Conservation (phyloP, 2,113 vertebrate genomes). For the Sula dactylatra region DNA sequence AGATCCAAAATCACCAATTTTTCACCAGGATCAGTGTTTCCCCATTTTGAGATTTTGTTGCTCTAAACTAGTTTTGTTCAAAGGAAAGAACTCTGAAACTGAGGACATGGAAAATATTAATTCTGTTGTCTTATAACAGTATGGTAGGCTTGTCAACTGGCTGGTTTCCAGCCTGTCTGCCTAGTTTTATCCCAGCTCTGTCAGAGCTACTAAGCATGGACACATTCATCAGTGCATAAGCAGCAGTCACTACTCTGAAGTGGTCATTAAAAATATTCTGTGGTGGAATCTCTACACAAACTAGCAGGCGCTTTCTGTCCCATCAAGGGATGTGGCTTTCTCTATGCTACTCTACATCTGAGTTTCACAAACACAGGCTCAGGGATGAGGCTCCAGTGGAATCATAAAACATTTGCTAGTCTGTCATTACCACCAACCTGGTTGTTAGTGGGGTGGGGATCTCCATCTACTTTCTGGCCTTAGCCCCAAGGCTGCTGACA, state of each 20-base stretch:
- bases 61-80: not conserved
- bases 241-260: not conserved
- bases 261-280: not conserved
- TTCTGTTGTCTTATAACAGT: not conserved
- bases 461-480: not conserved
- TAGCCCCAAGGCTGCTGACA: not conserved
- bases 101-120: not conserved
- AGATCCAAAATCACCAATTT: not conserved
- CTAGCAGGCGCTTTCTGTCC: not conserved
- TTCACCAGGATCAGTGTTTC: not conserved
- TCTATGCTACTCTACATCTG: not conserved
- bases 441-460: conserved; percentile 51
- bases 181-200: not conserved
- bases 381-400: not conserved
- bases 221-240: not conserved
- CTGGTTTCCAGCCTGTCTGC: not conserved
- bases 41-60: not conserved
- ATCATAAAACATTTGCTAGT: conserved; percentile 19
- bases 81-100: not conserved
- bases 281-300: not conserved
- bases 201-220: not conserved
- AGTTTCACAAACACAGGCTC: not conserved
- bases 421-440: conserved; percentile 30
- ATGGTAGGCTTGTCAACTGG: not conserved
- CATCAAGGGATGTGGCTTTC: not conserved